phyloP scores from a whole-genome alignment of 2,888 invertebrate species.

The Aricia artaxerxes region DNA sequence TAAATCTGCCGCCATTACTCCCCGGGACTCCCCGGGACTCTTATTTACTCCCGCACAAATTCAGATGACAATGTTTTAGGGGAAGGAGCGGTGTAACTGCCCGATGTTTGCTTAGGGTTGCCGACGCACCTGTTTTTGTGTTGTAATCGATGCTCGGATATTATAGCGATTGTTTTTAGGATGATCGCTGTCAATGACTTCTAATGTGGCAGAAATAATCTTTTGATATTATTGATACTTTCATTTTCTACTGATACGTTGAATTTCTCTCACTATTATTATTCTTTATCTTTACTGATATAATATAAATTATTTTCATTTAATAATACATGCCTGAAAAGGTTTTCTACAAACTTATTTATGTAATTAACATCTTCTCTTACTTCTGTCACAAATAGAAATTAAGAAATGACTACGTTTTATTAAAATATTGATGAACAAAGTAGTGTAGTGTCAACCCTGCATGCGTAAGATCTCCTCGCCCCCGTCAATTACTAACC shows the following conservation, averaged over 20 bases:
- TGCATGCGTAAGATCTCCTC: constrained; percentile 51
- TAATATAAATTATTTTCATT: neutral
- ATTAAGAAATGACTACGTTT: neutral
- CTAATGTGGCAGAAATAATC: neutral
- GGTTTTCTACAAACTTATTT: too few species aligned
- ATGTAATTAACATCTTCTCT: neutral
- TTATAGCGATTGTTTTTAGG: neutral
- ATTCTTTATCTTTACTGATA: too few species aligned
- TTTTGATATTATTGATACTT: too few species aligned
- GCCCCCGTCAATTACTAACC: constrained; percentile 77
- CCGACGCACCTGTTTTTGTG: constrained; percentile 29
- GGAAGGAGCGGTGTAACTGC: constrained; percentile 76
- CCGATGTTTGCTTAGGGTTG: constrained; percentile 65
- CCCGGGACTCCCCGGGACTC: constrained; percentile 69
- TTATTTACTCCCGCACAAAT: constrained; percentile 61
- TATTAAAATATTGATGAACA: neutral
- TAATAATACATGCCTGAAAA: too few species aligned
- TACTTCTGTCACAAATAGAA: neutral
- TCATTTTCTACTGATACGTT: neutral
- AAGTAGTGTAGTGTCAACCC: constrained; percentile 52
- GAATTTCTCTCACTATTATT: too few species aligned
- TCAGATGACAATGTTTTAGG: constrained; percentile 81
- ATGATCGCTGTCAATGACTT: neutral
- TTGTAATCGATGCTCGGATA: neutral
- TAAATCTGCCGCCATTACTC: constrained; percentile 80